Evolutionary conservation across 2,888 invertebrate species (phyloP), one percentile per base, ranked within the genome.

Genomic region (Neuroscelio doddi): DNA sequence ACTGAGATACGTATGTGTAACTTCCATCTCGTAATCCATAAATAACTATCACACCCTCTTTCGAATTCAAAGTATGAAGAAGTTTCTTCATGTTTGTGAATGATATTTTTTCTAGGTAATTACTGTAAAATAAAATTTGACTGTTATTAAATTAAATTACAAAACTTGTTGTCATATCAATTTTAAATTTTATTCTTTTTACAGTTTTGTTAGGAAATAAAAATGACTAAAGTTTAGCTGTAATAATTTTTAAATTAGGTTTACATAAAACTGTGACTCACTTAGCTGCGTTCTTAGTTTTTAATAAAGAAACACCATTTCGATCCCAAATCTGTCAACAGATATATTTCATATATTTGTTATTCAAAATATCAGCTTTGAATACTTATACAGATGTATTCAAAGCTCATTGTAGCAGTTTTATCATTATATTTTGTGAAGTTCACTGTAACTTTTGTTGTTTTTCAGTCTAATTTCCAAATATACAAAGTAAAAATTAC

Each of bases 1-100:
- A 82, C 26, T 69, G 74, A 1, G 79, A 64, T 7, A 71, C 44
- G 32, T 81, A 80, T 1, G 32, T 63, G 32, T 74, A 76, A 0
- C 62, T 55, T 8, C 41, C 27, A 5, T 57, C 16, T 4, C 39
- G 34, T 10, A 49, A 42, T 34, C 62, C 50, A 32, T 74, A 77
- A 5, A 76, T 72, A 52, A 69, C 68, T 2, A 84, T 38, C n/a
- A 74, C 62, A 5, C 80, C 80, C n/a, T 71, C 61, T 1, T 57
- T 64, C 30, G 71, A 70, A 44, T 83, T 75, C 58, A 84, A 75
- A 21, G 78, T 51, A 30, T 80, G 80, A 1, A 84, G 57, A 36
- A 80, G 61, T 1, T 65, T 30, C n/a, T 57, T 36, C 1, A 44
- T 29, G 38, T 66, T 71, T 1, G 78, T 72, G 21, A 79, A 72